Evolutionary conservation across 37 sponge, comb jelly and placozoan genomes (phyloP).

Genomic region (Theonella swinhoei): DNA sequence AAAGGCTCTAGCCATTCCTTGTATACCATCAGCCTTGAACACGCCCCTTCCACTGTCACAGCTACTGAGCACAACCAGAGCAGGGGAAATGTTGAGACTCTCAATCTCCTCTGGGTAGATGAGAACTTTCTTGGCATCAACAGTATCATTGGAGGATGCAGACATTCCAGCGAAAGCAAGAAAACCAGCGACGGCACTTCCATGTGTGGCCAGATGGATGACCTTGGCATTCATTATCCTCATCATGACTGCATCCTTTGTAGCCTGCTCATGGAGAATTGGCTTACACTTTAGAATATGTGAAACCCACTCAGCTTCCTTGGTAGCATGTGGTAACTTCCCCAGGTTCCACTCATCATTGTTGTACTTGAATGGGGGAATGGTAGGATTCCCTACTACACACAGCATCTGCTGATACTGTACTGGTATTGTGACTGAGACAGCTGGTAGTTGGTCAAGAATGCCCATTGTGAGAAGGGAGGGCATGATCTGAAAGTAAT

Average conservation of each 20-base stretch:
- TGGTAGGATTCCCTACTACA: constrained; percentile 60
- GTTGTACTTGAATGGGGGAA: constrained; percentile 35
- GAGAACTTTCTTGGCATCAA: constrained; percentile 32
- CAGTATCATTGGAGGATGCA: neutral
- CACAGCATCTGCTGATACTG: neutral
- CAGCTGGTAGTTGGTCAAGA: constrained; percentile 25
- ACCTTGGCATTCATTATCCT: constrained; percentile 45
- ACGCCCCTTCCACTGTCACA: constrained; percentile 53
- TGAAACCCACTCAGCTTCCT: constrained; percentile 45
- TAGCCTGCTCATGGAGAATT: constrained; percentile 45
- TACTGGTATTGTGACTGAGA: constrained; percentile 7
- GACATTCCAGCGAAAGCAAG: constrained; percentile 43
- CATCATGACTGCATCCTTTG: constrained; percentile 39
- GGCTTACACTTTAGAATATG: constrained; percentile 42
- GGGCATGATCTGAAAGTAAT: constrained; percentile 48
- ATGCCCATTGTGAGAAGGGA: constrained; percentile 69
- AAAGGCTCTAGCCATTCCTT: constrained; percentile 65
- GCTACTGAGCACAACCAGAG: constrained; percentile 70
- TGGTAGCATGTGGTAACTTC: constrained; percentile 42
- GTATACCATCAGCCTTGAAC: constrained; percentile 61
- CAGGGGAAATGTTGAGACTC: constrained; percentile 42
- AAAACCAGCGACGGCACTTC: constrained; percentile 38
- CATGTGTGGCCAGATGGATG: constrained; percentile 69
- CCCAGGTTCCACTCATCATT: constrained; percentile 32
- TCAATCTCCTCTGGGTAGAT: constrained; percentile 63